phyloP scores from a whole-genome alignment of 2,797 vertebrate genomes.

The Sciurus vulgaris region DNA sequence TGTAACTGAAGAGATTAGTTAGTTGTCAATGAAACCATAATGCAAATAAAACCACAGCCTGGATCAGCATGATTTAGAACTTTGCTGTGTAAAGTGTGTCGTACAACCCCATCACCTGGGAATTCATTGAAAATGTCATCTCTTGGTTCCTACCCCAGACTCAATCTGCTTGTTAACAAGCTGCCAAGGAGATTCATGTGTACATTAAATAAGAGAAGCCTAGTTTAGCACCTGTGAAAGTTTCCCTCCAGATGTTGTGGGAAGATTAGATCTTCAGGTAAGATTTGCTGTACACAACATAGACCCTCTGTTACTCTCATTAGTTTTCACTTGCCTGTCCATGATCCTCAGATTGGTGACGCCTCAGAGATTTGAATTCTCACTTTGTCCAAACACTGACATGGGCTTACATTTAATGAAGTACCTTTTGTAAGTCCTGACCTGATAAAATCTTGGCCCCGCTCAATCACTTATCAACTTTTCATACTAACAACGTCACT shows the following conservation, averaged over 20 bases:
- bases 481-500: neutral
- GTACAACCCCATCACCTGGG: conserved; percentile 2
- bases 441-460: conserved; percentile 33
- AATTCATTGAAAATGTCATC: conserved; percentile 63
- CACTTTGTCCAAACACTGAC: neutral
- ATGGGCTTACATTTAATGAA: neutral
- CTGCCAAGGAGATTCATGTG: neutral
- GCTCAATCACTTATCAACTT: conserved; percentile 18
- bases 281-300: neutral
- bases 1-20: conserved; percentile 52
- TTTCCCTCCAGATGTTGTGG: conserved; percentile 14
- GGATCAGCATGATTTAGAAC: neutral
- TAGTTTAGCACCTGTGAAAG: neutral
- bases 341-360: neutral
- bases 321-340: conserved; percentile 44
- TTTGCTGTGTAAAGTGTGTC: neutral
- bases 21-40: neutral
- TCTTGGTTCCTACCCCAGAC: conserved; percentile 11
- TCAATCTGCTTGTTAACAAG: conserved; percentile 51
- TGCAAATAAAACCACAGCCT: neutral
- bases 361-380: conserved; percentile 17
- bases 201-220: conserved; percentile 8
- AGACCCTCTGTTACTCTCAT: neutral
- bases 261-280: neutral
- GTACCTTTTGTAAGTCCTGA: neutral